Conservation (phyloP, 2,113 vertebrate species). For the Tautogolabrus adspersus region DNA sequence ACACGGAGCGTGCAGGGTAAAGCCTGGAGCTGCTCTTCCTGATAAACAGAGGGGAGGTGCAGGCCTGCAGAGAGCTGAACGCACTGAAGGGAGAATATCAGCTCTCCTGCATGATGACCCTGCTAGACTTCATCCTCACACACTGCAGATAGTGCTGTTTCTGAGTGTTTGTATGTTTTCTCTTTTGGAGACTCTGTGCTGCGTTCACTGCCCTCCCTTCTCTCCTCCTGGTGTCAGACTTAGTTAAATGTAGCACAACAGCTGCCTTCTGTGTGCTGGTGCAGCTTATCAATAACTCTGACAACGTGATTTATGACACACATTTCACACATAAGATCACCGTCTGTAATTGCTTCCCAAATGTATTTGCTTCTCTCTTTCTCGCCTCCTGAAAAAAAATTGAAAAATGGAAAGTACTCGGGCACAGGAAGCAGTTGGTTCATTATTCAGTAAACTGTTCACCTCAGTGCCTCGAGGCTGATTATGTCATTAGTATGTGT, state of each 20-base stretch:
- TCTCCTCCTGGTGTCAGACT: slow-evolving; percentile 49
- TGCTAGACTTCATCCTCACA: not conserved
- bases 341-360: slow-evolving; percentile 71
- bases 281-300: slow-evolving; percentile 77
- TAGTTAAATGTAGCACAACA: slow-evolving; percentile 76
- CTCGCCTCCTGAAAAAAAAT: not conserved
- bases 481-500: no score
- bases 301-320: slow-evolving; percentile 72
- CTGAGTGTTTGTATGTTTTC: not conserved
- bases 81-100: no score
- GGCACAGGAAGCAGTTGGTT: slow-evolving; percentile 29
- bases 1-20: no score
- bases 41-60: no score
- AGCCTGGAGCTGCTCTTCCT: no score
- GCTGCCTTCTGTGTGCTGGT: slow-evolving; percentile 62
- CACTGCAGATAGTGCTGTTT: not conserved
- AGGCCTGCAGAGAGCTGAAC: no score
- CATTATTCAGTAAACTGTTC: slow-evolving; percentile 53
- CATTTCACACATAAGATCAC: slow-evolving; percentile 64
- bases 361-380: slow-evolving; percentile 51
- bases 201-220: not conserved
- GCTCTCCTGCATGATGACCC: no score
- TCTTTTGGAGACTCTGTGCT: not conserved
- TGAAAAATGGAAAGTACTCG: not conserved
- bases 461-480: slow-evolving; percentile 19